phyloP scores from a whole-genome alignment of 1,140 invertebrate species.

The Colletes latitarsis region DNA sequence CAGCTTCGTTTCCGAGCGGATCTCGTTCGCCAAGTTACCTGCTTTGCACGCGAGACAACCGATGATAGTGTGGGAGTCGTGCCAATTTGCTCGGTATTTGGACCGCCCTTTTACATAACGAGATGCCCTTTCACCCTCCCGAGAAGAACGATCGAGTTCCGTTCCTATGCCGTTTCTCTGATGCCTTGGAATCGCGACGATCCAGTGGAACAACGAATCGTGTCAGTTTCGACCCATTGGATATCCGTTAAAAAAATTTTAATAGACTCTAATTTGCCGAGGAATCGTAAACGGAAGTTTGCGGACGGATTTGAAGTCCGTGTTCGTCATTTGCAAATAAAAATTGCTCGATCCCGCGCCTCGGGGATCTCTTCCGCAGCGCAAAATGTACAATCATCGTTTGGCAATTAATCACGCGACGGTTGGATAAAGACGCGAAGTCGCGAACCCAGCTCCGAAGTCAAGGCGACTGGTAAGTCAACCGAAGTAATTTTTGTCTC shows the following conservation, averaged over 20 bases:
- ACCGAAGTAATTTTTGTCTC: too few relatives aligned
- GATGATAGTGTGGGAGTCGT: constrained; percentile 75
- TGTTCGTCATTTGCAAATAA: too few relatives aligned
- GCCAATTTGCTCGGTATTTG: constrained; percentile 78
- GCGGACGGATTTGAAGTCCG: too few relatives aligned
- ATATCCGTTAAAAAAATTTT: too few relatives aligned
- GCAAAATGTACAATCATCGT: constrained; percentile 8
- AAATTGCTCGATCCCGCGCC: too few relatives aligned
- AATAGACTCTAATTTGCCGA: too few relatives aligned
- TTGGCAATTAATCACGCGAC: constrained; percentile 17
- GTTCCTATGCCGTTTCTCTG: constrained; percentile 8
- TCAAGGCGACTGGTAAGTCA: too few relatives aligned
- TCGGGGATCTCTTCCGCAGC: neutral
- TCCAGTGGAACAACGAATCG: too few relatives aligned
- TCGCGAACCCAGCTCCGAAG: too few relatives aligned
- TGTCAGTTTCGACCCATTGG: too few relatives aligned
- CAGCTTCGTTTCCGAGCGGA: constrained; percentile 54
- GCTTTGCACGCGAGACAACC: constrained; percentile 52
- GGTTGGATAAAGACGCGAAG: neutral
- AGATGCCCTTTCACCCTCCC: constrained; percentile 61
- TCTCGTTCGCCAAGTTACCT: constrained; percentile 26
- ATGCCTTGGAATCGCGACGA: neutral
- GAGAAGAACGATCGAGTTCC: constrained; percentile 51
- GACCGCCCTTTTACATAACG: constrained; percentile 70
- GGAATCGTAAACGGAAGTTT: too few relatives aligned